Percentiles rank a stretch among this genome's conserved stretches.
Conservation (phyloP, 1,140 invertebrate species). For the Venustaconcha ellipsiformis region DNA sequence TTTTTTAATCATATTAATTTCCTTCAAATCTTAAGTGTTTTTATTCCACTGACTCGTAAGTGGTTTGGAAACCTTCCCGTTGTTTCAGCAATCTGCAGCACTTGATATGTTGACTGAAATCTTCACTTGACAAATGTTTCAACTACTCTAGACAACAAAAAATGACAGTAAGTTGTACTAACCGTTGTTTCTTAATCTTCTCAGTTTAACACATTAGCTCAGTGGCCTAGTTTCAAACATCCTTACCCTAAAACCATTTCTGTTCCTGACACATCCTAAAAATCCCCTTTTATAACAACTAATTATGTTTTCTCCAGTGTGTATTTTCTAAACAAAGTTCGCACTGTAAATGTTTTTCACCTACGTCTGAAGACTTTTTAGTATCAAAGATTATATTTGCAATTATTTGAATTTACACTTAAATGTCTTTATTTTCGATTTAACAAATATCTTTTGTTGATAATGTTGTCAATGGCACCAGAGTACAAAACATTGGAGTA, state of each 20-base stretch:
- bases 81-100: too few species aligned
- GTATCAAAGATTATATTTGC: conserved; percentile 20
- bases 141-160: conserved; percentile 17
- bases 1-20: not conserved
- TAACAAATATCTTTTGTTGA: conserved; percentile 8
- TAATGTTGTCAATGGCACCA: conserved; percentile 17
- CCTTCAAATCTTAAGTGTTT: too few species aligned
- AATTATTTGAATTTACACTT: conserved; percentile 12
- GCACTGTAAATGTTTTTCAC: not conserved
- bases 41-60: too few species aligned
- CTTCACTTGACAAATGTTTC: conserved; percentile 13
- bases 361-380: conserved; percentile 22
- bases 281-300: conserved; percentile 16
- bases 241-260: conserved; percentile 4
- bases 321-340: too few species aligned
- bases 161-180: not conserved
- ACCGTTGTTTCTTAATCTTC: not conserved
- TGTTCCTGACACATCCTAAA: conserved; percentile 3
- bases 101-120: not conserved
- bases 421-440: not conserved
- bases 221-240: conserved; percentile 10
- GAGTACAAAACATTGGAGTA: conserved; percentile 13
- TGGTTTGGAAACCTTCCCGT: too few species aligned
- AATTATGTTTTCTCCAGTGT: conserved; percentile 7
- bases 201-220: too few species aligned